phyloP scores from a whole-genome alignment of 2,888 invertebrate genomes.

The Leptinotarsa rubiginosa region DNA sequence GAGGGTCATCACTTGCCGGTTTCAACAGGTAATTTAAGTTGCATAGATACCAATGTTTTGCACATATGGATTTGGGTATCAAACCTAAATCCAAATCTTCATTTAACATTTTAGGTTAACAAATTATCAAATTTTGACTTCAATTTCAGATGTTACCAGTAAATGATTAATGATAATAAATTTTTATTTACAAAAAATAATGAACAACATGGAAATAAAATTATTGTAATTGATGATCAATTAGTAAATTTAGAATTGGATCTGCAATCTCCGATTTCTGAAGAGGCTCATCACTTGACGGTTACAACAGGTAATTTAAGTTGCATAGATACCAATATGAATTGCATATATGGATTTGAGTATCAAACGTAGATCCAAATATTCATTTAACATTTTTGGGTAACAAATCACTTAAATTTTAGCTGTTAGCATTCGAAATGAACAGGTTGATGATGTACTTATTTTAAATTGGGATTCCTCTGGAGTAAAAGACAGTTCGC shows the following conservation, averaged over 20 bases:
- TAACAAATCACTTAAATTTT: neutral
- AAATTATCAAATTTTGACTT: neutral
- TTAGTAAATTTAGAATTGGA: neutral
- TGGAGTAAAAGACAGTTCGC: slow-evolving; percentile 8
- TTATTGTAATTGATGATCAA: neutral
- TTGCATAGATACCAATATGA: neutral
- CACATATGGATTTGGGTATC: neutral
- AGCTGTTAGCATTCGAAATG: slow-evolving; percentile 4
- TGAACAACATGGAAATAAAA: neutral
- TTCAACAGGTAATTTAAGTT: neutral
- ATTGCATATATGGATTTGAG: neutral
- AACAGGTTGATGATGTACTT: neutral
- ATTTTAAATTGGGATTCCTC: slow-evolving; percentile 7
- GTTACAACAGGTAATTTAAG: slow-evolving; percentile 2
- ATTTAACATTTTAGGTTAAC: neutral
- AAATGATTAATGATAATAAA: too few species aligned
- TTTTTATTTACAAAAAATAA: too few species aligned
- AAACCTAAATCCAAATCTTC: neutral
- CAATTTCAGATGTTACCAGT: neutral
- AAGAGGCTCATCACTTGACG: neutral
- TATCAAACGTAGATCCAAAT: neutral
- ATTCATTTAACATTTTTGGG: neutral
- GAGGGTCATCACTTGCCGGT: neutral
- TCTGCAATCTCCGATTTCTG: neutral
- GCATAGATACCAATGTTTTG: neutral